Percentiles rank a stretch among this genome's conserved stretches.
Conservation (phyloP, 2,113 vertebrate genomes). For the Oreochromis spilurus region DNA sequence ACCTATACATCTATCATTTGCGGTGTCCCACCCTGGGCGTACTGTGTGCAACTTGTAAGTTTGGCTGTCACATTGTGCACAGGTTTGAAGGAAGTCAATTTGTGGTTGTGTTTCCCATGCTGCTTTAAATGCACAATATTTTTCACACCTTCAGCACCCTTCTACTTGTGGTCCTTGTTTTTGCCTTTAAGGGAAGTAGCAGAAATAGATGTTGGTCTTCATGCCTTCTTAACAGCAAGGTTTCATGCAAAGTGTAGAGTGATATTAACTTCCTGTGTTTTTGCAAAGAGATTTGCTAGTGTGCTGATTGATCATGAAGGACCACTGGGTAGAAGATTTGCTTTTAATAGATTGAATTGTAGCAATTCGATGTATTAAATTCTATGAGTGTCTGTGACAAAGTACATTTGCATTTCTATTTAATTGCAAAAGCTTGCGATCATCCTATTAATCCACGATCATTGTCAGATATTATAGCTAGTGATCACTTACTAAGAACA, state of each 20-base stretch:
- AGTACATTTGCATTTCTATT: background rate
- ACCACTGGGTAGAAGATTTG: background rate
- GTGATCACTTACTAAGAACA: background rate
- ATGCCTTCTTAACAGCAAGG: background rate
- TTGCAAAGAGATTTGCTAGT: background rate
- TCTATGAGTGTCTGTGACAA: background rate
- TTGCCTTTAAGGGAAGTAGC: slow-evolving; percentile 56
- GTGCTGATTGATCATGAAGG: background rate
- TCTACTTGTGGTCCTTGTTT: slow-evolving; percentile 38
- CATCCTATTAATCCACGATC: background rate
- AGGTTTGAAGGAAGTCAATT: slow-evolving; percentile 33
- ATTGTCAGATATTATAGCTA: background rate
- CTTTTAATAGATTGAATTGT: background rate
- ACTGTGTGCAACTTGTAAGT: background rate
- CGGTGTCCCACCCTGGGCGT: background rate
- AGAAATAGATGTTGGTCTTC: slow-evolving; percentile 29
- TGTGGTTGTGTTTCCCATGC: slow-evolving; percentile 44
- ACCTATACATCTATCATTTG: background rate
- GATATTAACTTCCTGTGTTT: background rate
- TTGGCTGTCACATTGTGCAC: slow-evolving; percentile 4
- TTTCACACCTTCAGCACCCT: slow-evolving; percentile 68
- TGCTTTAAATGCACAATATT: slow-evolving; percentile 36
- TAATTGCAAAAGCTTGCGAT: background rate
- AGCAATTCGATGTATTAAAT: background rate
- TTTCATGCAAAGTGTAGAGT: background rate